These are phyloP conservation scores for Furcula furcula DNA, from an alignment of 2,888 invertebrate species.

Conservation along the genomic window DNA sequence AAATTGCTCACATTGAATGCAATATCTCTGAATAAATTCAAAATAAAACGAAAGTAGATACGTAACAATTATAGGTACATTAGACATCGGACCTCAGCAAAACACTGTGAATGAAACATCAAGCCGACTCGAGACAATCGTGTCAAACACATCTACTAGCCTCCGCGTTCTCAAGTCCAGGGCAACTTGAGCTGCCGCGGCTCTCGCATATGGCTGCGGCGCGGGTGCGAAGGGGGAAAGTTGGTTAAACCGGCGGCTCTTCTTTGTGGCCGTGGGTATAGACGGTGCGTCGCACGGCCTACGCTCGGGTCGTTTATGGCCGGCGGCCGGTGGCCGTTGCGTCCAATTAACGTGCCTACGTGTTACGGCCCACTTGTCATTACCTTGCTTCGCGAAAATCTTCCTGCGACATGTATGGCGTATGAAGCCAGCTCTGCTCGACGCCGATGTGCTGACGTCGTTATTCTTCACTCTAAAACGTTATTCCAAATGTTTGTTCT, in stretches of 20 bases:
- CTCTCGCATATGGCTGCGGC: slow-evolving; percentile 13
- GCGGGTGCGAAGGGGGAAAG: slow-evolving; percentile 10
- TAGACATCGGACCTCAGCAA: slow-evolving; percentile 54
- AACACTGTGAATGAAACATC: slow-evolving; percentile 75
- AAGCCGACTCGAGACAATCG: slow-evolving; percentile 57
- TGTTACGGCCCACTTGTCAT: slow-evolving; percentile 73
- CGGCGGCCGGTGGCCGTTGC: slow-evolving; percentile 68
- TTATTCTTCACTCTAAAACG: background rate
- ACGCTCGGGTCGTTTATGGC: slow-evolving; percentile 70
- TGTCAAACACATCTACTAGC: slow-evolving; percentile 48
- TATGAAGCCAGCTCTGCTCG: too few relatives aligned
- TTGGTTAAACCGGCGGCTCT: slow-evolving; percentile 39
- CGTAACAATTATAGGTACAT: slow-evolving; percentile 38
- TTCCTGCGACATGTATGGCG: slow-evolving; percentile 56
- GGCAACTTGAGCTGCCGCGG: slow-evolving; percentile 35
- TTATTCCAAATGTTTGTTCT: background rate
- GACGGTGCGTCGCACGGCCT: slow-evolving; percentile 71
- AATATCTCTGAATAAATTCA: slow-evolving; percentile 23
- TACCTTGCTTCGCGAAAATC: slow-evolving; percentile 68
- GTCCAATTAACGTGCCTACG: slow-evolving; percentile 78
- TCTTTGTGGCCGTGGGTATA: slow-evolving; percentile 45
- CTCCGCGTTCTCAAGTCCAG: slow-evolving; percentile 36
- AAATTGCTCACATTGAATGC: slow-evolving; percentile 9
- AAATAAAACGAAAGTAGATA: slow-evolving; percentile 54
- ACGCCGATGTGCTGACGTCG: slow-evolving; percentile 12